Evolutionary conservation across 1,140 invertebrate genomes (phyloP).

Genomic region (Caerostris extrusa): DNA sequence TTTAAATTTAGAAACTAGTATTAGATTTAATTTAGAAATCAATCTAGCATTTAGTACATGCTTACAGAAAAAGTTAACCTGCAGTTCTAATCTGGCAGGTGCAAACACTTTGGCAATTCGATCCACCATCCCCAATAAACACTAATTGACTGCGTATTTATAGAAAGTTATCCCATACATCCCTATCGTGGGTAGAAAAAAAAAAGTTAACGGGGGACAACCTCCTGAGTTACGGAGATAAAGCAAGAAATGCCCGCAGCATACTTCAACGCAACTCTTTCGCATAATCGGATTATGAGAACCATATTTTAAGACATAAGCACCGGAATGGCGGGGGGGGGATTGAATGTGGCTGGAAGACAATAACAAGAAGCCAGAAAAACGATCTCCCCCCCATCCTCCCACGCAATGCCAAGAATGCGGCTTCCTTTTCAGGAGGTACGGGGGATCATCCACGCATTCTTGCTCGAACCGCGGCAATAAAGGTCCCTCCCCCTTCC

Average conservation of each 20-base stretch:
- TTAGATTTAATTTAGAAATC: too few species aligned
- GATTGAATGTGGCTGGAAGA: constrained; percentile 15
- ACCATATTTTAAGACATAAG: constrained; percentile 23
- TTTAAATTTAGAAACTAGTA: too few species aligned
- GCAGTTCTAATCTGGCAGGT: too few species aligned
- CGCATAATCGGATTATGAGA: constrained; percentile 29
- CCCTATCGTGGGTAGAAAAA: background rate
- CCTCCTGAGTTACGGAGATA: constrained; percentile 9
- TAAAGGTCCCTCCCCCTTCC: background rate
- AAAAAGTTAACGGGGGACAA: background rate
- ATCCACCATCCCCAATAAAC: background rate
- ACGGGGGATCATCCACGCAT: background rate
- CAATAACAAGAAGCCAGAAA: constrained; percentile 15
- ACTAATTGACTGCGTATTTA: background rate
- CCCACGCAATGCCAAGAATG: constrained; percentile 10
- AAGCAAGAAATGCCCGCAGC: background rate
- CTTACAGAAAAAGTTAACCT: too few species aligned
- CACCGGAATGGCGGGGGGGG: background rate
- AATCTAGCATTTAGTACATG: background rate
- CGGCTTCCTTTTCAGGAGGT: background rate
- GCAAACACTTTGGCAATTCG: background rate
- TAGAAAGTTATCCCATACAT: background rate
- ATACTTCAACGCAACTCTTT: background rate
- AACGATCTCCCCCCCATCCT: background rate
- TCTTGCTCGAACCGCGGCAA: constrained; percentile 9